Evolutionary conservation across 2,113 vertebrate genomes (phyloP), one percentile per base, ranked within the genome.

Genomic region (Indri indri): DNA sequence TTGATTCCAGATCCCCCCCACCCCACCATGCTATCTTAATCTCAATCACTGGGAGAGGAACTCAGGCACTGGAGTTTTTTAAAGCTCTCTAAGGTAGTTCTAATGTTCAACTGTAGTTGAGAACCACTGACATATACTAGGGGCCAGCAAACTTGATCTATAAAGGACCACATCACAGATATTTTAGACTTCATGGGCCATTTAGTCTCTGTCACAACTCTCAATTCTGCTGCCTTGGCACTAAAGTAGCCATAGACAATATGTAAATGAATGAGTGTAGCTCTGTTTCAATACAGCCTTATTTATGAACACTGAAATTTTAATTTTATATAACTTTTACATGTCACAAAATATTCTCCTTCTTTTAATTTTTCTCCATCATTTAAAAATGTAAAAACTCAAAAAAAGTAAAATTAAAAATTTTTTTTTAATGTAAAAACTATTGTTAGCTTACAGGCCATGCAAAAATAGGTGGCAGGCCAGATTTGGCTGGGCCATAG

Each of bases 351-450:
- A 93, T 61, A 57, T 30, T 73, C 5, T 47, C 79, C 23, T 91
- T 59, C 2, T 74, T 87, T 74, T 40, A 32, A 80, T 76, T 86
- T 42, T 89, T 92, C 82, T 8, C 84, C 79, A 70, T 42, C 37
- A 90, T 40, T 89, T 88, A 52, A 93, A 95, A 88, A 85, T n/a
- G 12, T 57, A 54, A 59, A 95, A 61, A 30, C 20, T 54, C 61
- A 30, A 63, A 63, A 63, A 30, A 63, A 30, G 54, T 57, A 57
- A 57, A 57, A 30, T 30, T 63, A 13, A 63, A 61, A 63, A 63
- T 30, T 4, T 63, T 12, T 12, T 61, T 63, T 63, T 63, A 88
- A 82, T 32, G 13, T 57, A 54, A 59, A 95, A 61, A 34, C 30
- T 54, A 76, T 91, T 57, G 42, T 93, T 65, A 37, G 42, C 23